Evolutionary conservation across 2,888 invertebrate species (phyloP), one percentile per base, ranked within the genome.

Genomic region (Pterostichus madidus): DNA sequence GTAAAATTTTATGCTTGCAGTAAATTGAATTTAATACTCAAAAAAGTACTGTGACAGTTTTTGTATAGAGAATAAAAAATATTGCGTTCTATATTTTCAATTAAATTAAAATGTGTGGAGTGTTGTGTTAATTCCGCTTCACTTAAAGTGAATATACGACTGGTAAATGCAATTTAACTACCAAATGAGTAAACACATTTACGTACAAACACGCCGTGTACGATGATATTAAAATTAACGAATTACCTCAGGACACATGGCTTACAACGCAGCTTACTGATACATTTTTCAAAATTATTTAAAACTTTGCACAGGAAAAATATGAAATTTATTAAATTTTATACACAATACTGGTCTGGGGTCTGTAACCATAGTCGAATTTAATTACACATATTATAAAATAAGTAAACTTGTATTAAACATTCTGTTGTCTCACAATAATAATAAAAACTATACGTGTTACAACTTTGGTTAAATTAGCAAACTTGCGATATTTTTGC

Each of bases 171-270:
- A 13, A 64, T 64, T 64, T 64, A 64, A 64, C 64, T 64, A 64
- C 35, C 7, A 64, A 64, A 64, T 35, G 64, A 64, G 32, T 64
- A 31, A 64, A 64, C 64, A 64, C 64, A 64, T 64, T 35, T 64
- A 32, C 32, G 13, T 5, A 2, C 24, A 32, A 31, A 32, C 2
- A 11, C 64, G 13, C 24, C 3, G 53, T 32, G 13, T 6, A 2
- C 10, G 32, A 32, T 32, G 32, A 32, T 32, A 64, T 64, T 64
- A 64, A 64, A 64, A 64, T 64, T 64, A 64, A 64, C 64, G 15
- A 64, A 64, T 64, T 64, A 24, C 31, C 31, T 24, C 24, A 31
- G 59, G 59, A 7, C 4, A 59, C 59, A 35, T 6, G 32, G 7
- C 8, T 56, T 17, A 56, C 15, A 6, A 56, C 52, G 17, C 56